Conservation (phyloP, 2,888 invertebrate species). For the Meganola albula region DNA sequence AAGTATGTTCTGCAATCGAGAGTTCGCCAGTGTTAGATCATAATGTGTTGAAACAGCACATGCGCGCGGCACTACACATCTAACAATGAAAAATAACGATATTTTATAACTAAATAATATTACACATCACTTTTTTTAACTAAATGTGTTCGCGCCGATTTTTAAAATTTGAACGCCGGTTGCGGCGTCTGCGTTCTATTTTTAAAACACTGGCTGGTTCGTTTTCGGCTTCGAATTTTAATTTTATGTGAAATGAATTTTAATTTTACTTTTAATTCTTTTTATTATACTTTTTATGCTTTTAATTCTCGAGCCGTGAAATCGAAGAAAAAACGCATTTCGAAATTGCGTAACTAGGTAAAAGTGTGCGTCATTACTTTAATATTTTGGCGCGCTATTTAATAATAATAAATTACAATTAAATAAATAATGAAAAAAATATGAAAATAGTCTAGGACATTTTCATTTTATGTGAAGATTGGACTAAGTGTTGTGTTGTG, state of each 20-base stretch:
- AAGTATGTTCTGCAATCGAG: conserved; percentile 77
- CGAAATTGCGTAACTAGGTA: conserved; percentile 44
- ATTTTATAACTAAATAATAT: conserved; percentile 30
- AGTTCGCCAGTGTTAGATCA: conserved; percentile 77
- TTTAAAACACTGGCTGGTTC: conserved; percentile 44
- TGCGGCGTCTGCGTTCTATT: conserved; percentile 24
- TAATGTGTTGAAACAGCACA: conserved; percentile 76
- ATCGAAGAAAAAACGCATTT: conserved; percentile 54
- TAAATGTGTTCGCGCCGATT: conserved; percentile 36
- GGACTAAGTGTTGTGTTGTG: conserved; percentile 26
- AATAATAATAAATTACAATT: background rate
- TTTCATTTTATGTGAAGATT: conserved; percentile 22
- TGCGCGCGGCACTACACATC: conserved; percentile 59
- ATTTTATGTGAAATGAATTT: conserved; percentile 25
- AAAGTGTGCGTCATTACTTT: conserved; percentile 34
- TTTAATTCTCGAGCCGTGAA: conserved; percentile 45
- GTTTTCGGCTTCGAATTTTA: conserved; percentile 30
- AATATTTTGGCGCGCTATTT: conserved; percentile 34
- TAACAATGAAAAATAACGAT: conserved; percentile 58
- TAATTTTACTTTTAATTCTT: conserved; percentile 21
- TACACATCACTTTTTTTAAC: conserved; percentile 21
- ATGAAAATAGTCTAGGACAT: conserved; percentile 9
- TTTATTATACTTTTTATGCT: conserved; percentile 30
- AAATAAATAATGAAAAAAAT: background rate
- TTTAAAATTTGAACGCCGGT: conserved; percentile 23